Evolutionary conservation across 2,113 vertebrate species (phyloP).

Genomic region (Pygoscelis antarcticus): DNA sequence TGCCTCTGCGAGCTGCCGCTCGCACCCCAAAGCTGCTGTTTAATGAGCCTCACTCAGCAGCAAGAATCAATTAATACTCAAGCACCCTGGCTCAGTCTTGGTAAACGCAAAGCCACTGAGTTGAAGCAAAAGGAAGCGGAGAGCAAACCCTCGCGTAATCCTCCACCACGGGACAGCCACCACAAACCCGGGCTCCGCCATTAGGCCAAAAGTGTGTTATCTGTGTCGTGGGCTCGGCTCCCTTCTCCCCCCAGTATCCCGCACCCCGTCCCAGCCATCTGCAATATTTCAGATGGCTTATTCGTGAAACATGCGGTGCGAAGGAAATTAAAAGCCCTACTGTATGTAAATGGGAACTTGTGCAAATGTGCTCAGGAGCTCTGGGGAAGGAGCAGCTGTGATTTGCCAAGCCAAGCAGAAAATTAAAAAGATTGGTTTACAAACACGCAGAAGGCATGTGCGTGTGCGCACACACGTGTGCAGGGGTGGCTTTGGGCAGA

Average conservation of each 20-base stretch:
- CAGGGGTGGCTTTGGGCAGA: background rate
- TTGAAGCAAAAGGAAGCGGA: background rate
- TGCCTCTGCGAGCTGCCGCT: background rate
- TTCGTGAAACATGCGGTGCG: rapidly evolving
- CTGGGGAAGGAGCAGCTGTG: slow-evolving; percentile 41
- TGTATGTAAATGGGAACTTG: background rate
- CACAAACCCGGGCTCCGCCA: background rate
- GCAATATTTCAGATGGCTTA: background rate
- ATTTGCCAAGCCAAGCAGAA: slow-evolving; percentile 53
- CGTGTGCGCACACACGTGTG: background rate
- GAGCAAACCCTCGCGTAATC: background rate
- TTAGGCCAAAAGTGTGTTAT: rapidly evolving
- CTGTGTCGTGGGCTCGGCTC: rapidly evolving
- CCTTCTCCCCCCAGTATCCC: background rate
- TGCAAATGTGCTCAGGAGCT: background rate
- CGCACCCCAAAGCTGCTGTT: slow-evolving; percentile 27
- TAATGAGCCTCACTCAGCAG: slow-evolving; percentile 32
- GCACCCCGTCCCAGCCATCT: background rate
- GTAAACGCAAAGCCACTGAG: background rate
- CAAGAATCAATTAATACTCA: slow-evolving; percentile 7
- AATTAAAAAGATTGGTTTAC: slow-evolving; percentile 35
- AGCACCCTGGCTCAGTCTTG: background rate
- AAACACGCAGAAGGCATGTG: background rate
- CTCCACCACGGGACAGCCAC: background rate
- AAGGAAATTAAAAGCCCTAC: background rate